Conservation (phyloP, 2,113 vertebrate species). For the Austrofundulus limnaeus region DNA sequence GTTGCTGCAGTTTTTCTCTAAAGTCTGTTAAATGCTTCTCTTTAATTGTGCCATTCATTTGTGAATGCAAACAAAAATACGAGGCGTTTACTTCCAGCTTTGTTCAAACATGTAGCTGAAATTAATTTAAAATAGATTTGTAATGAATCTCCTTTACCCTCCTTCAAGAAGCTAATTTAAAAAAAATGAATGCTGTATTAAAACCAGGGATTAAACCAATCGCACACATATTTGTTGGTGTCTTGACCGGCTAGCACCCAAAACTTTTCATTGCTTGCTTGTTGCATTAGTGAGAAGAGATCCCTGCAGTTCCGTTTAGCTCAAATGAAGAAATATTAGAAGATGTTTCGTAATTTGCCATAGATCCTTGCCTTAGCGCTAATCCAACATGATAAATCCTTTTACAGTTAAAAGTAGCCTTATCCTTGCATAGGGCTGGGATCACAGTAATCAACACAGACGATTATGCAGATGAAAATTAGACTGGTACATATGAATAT, state of each 20-base stretch:
- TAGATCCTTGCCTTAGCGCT: constrained; percentile 60
- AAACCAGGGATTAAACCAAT: constrained; percentile 58
- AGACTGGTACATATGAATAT: constrained; percentile 63
- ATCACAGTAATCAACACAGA: constrained; percentile 72
- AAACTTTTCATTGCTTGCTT: constrained; percentile 48
- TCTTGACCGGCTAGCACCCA: constrained; percentile 44
- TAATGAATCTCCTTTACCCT: constrained; percentile 1
- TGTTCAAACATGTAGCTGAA: constrained; percentile 13
- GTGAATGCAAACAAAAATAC: too few relatives aligned
- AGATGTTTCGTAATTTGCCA: constrained; percentile 54
- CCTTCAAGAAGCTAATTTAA: constrained; percentile 41
- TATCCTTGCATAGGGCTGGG: constrained; percentile 58
- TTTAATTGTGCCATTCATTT: too few relatives aligned
- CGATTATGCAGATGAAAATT: constrained; percentile 74
- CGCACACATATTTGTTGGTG: constrained; percentile 53
- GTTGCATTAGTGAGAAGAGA: constrained; percentile 44
- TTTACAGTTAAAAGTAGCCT: constrained; percentile 70
- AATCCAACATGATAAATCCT: constrained; percentile 76
- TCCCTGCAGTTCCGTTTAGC: constrained; percentile 40
- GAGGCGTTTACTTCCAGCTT: neutral
- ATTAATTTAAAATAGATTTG: constrained; percentile 13
- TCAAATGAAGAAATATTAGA: constrained; percentile 54
- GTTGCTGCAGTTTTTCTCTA: constrained; percentile 16
- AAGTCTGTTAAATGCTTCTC: constrained; percentile 14
- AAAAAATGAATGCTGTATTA: constrained; percentile 52